Evolutionary conservation across 1,140 invertebrate species (phyloP), one percentile per base, ranked within the genome.

Genomic region (Amyelois transitella): DNA sequence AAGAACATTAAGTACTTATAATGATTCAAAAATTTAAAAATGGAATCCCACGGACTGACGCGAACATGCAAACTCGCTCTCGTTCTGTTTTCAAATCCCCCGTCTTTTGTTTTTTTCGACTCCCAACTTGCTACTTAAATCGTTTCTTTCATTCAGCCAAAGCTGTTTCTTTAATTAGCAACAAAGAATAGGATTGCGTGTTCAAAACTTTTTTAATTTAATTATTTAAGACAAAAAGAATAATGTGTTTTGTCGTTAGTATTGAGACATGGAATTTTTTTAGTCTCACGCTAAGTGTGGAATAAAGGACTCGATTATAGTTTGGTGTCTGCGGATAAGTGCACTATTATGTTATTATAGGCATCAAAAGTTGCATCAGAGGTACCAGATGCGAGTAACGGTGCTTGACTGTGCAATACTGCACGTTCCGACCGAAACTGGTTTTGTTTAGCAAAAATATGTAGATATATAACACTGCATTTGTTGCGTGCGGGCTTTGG

Each of bases 171-270:
- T 86, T 84, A 79, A 85, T 85, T 84, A 85, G 70, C 70, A 69
- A 78, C 77, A 78, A 78, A 79, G 77, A 80, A 82, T 77, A 65
- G 69, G 67, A 76, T 84, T 80, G 82, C 82, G 82, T 86, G 82
- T 74, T 69, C 81, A 75, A 79, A 81, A 81, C 75, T 83, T 86
- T 82, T 83, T 78, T 72, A 77, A 85, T 86, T 86, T 81, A 85
- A 86, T 86, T 82, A 83, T 72, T n/a, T n/a, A 24, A 86, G 77
- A 84, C 79, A 82, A 86, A 75, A 77, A 75, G 65, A 67, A 72
- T 80, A 81, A 81, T 78, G 76, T 73, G 76, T 85, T 81, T 67
- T 55, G 72, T 66, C 69, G 78, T 81, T 81, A 78, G 48, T 51
- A 56, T 78, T 71, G 57, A 62, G 67, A 71, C 70, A 75, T 77